Conservation (phyloP, 2,888 invertebrate genomes). For the Cryptocephalus moraei region DNA sequence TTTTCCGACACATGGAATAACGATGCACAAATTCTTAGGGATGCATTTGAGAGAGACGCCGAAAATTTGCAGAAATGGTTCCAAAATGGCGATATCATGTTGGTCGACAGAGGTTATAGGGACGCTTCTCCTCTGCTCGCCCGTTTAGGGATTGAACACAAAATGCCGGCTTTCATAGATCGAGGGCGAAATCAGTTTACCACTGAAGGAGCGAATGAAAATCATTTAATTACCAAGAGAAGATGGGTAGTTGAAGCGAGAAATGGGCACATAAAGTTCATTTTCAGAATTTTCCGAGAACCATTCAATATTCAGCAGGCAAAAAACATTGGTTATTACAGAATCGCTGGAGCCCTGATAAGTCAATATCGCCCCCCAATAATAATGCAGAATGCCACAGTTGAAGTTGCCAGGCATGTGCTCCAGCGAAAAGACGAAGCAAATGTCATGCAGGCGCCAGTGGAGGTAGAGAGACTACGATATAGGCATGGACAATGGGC, state of each 20-base stretch:
- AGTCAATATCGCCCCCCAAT: not conserved
- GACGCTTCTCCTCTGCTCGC: slow-evolving; percentile 1
- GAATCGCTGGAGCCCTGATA: slow-evolving; percentile 3
- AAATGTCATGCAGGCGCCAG: not conserved
- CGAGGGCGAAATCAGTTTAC: not conserved
- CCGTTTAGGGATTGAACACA: not conserved
- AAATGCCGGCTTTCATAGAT: not conserved
- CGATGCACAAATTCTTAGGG: slow-evolving; percentile 3
- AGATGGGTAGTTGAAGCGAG: slow-evolving; percentile 5
- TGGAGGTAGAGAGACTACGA: not conserved
- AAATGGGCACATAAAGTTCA: slow-evolving; percentile 3
- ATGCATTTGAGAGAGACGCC: slow-evolving; percentile 3
- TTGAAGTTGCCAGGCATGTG: not conserved
- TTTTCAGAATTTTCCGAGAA: slow-evolving; percentile 1
- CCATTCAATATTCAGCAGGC: not conserved
- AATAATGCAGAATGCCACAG: not conserved
- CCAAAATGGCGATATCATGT: slow-evolving; percentile 4
- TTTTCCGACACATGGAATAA: slow-evolving; percentile 4
- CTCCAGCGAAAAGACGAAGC: not conserved
- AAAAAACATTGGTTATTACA: not conserved
- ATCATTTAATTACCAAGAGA: slow-evolving; percentile 1
- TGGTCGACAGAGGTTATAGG: slow-evolving; percentile 4
- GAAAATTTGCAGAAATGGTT: slow-evolving; percentile 3
- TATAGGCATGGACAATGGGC: not conserved
- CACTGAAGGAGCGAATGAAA: slow-evolving; percentile 2